Base-by-base conservation (phyloP, 2,797 vertebrate genomes). In the Anas capensis region DNA sequence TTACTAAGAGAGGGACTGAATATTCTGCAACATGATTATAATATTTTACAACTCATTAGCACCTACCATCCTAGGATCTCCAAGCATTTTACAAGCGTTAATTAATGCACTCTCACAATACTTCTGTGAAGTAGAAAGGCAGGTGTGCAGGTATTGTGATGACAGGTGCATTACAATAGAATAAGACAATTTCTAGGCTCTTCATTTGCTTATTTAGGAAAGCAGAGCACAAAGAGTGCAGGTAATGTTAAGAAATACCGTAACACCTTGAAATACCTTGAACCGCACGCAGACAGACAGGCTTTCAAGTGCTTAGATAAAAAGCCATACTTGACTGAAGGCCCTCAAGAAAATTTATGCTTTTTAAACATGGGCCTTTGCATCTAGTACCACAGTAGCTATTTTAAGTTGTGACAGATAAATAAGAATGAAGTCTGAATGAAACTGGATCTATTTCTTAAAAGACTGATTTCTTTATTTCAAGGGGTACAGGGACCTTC, bases 41-140 rank as follows among this genome's bases (percentile, higher is more conserved):
- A 92, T 96, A 94, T 88, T 93, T 95, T 93, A 86, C 86, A 93
- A 95, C 75, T 96, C 91, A 95, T 96, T 95, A 96, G 93, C 93
- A 92, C 86, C 34, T 93, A 90, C 86, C 81, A 90, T 57, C 81
- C 78, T 60, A 90, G 92, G 91, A 95, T 86, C 86, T 92, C 91
- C 1, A 10, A 91, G 93, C 92, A 86, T 66, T 91, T 96, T 72
- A 24, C 40, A 77, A 86, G 81, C n/a, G 0, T 90, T 97, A 96
- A 97, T 96, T 93, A 96, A 95, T 90, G 95, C 95, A 87, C 81
- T 60, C 93, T 90, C 80, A 73, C 91, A 92, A 90, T 79, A 84
- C 42, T 34, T 90, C 21, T 53, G 56, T 46, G 73, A 70, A 57
- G 91, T 5, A 84, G 78, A 92, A 93, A 96, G 85, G 80, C 94